Conservation (phyloP, 2,113 vertebrate genomes). For the Genyomyrus donnyi region DNA sequence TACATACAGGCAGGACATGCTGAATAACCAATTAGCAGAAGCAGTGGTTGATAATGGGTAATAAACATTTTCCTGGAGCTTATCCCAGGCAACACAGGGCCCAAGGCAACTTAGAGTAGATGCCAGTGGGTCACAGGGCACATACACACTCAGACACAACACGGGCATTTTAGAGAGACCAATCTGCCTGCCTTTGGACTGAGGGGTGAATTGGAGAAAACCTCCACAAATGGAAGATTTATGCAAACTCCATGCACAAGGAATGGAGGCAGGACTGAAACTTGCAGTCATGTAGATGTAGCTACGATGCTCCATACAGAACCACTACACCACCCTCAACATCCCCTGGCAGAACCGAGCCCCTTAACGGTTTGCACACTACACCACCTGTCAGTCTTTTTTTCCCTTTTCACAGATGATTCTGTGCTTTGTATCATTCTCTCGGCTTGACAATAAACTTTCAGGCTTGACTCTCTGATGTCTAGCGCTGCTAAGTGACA, state of each 20-base stretch:
- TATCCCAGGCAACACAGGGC: background rate
- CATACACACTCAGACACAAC: background rate
- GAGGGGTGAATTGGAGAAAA: background rate
- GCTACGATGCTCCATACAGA: background rate
- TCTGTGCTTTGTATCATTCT: too few relatives aligned
- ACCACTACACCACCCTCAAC: background rate
- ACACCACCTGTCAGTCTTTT: background rate
- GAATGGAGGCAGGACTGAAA: background rate
- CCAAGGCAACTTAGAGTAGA: background rate
- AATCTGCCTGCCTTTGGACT: background rate
- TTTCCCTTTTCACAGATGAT: background rate
- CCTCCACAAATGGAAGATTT: background rate
- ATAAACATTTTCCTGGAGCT: background rate
- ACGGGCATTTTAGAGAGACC: background rate
- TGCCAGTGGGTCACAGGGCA: background rate
- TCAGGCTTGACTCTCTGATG: too few relatives aligned
- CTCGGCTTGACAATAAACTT: too few relatives aligned
- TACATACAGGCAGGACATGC: background rate
- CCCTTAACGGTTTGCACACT: background rate
- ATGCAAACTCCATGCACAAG: background rate
- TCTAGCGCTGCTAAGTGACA: too few relatives aligned
- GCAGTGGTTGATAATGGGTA: background rate
- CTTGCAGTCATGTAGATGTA: background rate
- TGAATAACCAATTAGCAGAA: background rate
- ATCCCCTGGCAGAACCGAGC: background rate